Evolutionary conservation across 2,888 invertebrate genomes (phyloP), one percentile per base, ranked within the genome.

Genomic region (Cryptocephalus moraei): DNA sequence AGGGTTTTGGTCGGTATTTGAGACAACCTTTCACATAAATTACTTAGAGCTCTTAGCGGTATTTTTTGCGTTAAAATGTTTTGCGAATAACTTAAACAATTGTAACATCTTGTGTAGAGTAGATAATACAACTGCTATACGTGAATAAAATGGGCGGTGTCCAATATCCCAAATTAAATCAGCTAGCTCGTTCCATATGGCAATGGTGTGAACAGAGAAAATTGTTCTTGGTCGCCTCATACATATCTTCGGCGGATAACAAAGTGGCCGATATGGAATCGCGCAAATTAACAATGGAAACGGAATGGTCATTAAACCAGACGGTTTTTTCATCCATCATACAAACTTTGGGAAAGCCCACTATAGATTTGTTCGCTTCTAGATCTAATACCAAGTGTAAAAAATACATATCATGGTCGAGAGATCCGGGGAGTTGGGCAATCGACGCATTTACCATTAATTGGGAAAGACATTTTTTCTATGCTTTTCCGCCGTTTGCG

Each of bases 371-470:
- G 32, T 53, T 51, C 43, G 50, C 51, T 2, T 44, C 42, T 8
- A 14, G 8, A 22, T 9, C 2, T 12, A 52, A 52, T 41, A 10
- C 32, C 1, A 52, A 49, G 46, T 47, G 47, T 36, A 32, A 44
- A 22, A 56, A 48, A 41, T 61, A 53, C 42, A 33, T 60, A 9
- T 62, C 61, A 8, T 61, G 59, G 56, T 36, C 50, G 33, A 39
- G 38, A n/a, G 57, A 60, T 42, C 58, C 60, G 1, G 46, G 51
- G 4, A 48, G 58, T 1, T 10, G 41, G 1, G 51, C 48, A 1
- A 45, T 61, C 0, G 59, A 62, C 41, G 62, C 62, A 0, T 62
- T 62, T 43, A 62, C 56, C 8, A 51, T 42, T 42, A 31, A 32
- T 47, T 47, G 55, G 54, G 12, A n/a, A 9, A 1, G 22, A 10